Evolutionary conservation across 1,140 invertebrate species (phyloP).

Genomic region (Oreohelix idahoensis): DNA sequence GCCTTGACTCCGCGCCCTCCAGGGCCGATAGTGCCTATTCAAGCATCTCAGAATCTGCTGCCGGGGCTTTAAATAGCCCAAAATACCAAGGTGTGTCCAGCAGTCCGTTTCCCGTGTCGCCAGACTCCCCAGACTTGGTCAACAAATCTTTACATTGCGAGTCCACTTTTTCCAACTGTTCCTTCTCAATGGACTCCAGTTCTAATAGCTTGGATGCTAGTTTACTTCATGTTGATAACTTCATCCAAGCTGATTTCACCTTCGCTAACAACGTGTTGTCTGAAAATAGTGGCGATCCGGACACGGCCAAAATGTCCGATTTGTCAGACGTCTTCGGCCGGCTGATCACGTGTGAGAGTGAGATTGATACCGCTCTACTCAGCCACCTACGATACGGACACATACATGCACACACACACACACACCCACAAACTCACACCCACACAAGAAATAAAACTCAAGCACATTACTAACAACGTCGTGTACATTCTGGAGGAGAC

Average conservation of each 20-base stretch:
- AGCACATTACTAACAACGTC: too few species aligned
- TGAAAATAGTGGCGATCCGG: background rate
- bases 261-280: background rate
- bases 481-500: too few species aligned
- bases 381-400: slow-evolving; percentile 30
- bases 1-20: slow-evolving; percentile 11
- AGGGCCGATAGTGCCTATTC: slow-evolving; percentile 24
- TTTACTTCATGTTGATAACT: background rate
- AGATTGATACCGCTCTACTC: slow-evolving; percentile 39
- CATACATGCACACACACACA: background rate
- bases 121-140: too few species aligned
- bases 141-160: too few species aligned
- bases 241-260: background rate
- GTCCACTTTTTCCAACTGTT: background rate
- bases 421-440: too few species aligned
- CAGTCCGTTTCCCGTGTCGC: background rate
- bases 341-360: slow-evolving; percentile 36
- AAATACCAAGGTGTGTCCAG: background rate
- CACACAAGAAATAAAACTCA: too few species aligned
- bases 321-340: slow-evolving; percentile 37
- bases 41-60: slow-evolving; percentile 17
- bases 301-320: slow-evolving; percentile 18
- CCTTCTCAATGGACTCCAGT: background rate
- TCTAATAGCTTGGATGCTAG: background rate
- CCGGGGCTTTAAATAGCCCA: background rate